Evolutionary conservation across 1,140 invertebrate genomes (phyloP).

Genomic region (Drosophila pandora): DNA sequence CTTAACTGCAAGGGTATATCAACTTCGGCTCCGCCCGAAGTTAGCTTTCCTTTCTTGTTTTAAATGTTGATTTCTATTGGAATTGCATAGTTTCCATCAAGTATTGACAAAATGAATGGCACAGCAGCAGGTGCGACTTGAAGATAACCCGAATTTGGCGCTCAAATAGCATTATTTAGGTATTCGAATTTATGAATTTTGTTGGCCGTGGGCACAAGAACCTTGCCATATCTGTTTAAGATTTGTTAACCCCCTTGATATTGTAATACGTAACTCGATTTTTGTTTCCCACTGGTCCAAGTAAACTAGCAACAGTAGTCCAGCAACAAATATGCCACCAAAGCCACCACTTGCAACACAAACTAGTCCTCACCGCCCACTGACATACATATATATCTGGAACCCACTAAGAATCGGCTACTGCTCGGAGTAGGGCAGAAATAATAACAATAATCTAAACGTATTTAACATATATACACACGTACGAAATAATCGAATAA

Average conservation of each 20-base stretch:
- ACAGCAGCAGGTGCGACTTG: conserved; percentile 50
- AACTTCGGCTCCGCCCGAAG: too few relatives aligned
- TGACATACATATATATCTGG: conserved; percentile 28
- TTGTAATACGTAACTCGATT: conserved; percentile 40
- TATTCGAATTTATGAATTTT: conserved; percentile 70
- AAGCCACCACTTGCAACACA: conserved; percentile 51
- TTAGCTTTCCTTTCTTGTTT: too few relatives aligned
- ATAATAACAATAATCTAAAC: conserved; percentile 66
- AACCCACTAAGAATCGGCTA: conserved; percentile 67
- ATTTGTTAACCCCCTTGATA: conserved; percentile 42
- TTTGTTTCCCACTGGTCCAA: conserved; percentile 62
- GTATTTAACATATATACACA: conserved; percentile 65
- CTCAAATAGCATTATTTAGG: conserved; percentile 83
- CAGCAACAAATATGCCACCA: conserved; percentile 53
- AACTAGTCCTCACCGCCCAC: conserved; percentile 72
- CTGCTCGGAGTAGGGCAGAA: conserved; percentile 66
- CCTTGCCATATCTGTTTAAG: conserved; percentile 76
- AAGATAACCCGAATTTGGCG: conserved; percentile 69
- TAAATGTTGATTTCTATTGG: conserved; percentile 1
- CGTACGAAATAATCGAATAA: conserved; percentile 68
- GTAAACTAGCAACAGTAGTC: conserved; percentile 75
- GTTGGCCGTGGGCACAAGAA: conserved; percentile 60
- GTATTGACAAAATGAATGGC: not conserved
- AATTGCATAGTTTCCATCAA: not conserved
- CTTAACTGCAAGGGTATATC: too few relatives aligned